Percentiles rank a stretch among this genome's conserved stretches.
Evolutionary conservation across 2,113 vertebrate species (phyloP).

Genomic region (Elanus axillaris): DNA sequence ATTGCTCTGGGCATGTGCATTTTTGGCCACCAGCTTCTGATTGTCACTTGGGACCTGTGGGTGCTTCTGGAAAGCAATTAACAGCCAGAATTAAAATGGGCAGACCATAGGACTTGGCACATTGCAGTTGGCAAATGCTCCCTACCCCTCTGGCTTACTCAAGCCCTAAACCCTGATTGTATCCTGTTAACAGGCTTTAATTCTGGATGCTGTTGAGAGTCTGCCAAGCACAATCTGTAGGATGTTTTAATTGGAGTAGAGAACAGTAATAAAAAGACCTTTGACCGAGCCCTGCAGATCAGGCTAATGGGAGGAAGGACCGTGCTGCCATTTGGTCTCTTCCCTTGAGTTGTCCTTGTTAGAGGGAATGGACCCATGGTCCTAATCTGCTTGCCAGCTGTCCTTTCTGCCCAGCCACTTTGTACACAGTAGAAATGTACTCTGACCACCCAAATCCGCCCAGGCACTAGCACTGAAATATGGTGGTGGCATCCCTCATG

Average conservation of each 20-base stretch:
- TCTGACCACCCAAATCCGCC: background rate
- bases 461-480: background rate
- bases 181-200: constrained; percentile 5
- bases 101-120: constrained; percentile 18
- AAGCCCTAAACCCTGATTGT: background rate
- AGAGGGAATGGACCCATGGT: background rate
- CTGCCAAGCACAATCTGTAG: constrained; percentile 28
- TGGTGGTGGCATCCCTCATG: too few relatives aligned
- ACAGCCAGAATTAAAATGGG: constrained; percentile 3
- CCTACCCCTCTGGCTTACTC: constrained; percentile 7
- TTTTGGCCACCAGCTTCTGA: background rate
- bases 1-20: background rate
- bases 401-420: background rate
- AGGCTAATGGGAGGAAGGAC: background rate
- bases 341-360: background rate
- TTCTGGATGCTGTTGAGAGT: background rate
- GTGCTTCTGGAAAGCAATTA: constrained; percentile 36
- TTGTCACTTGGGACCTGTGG: background rate
- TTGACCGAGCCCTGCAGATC: background rate
- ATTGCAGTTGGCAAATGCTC: background rate
- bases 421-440: background rate
- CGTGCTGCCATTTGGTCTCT: background rate
- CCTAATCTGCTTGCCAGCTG: background rate
- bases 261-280: constrained; percentile 25
- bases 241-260: constrained; percentile 39